phyloP scores from a whole-genome alignment of 2,888 invertebrate species.

The Liposcelis brunnea region DNA sequence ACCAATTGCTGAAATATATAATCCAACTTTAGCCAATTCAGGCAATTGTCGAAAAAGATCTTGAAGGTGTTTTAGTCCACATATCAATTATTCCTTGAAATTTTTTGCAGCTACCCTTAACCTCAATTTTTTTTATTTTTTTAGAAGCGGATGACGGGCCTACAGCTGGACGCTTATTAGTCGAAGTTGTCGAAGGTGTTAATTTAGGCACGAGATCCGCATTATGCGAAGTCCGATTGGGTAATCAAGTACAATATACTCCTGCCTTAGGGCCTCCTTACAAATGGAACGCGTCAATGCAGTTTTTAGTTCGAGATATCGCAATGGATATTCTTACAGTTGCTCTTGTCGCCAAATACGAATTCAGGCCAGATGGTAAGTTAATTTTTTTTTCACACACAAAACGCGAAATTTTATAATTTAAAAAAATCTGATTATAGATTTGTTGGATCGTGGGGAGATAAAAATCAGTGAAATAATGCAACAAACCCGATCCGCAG shows the following conservation, averaged over 20 bases:
- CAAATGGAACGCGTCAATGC: conserved; percentile 59
- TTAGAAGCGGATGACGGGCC: conserved; percentile 35
- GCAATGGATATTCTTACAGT: conserved; percentile 49
- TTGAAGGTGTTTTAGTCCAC: too few species aligned
- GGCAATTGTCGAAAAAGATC: too few species aligned
- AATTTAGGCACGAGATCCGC: conserved; percentile 19
- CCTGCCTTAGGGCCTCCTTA: conserved; percentile 35
- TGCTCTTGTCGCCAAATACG: conserved; percentile 50
- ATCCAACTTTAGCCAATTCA: too few species aligned
- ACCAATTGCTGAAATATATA: too few species aligned
- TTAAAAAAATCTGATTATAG: conserved; percentile 7
- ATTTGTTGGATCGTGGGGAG: conserved; percentile 1
- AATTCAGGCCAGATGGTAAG: conserved; percentile 55
- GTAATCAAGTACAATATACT: conserved; percentile 51
- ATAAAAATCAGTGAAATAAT: neutral
- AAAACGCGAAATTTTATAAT: neutral
- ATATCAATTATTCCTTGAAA: too few species aligned
- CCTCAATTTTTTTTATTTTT: conserved; percentile 14
- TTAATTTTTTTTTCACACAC: conserved; percentile 11
- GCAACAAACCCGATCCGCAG: neutral
- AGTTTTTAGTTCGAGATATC: conserved; percentile 51
- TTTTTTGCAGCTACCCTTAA: too few species aligned
- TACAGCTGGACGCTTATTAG: conserved; percentile 40
- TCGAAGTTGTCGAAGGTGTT: conserved; percentile 27
- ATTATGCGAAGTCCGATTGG: conserved; percentile 49